These are phyloP conservation scores for Epicampocera succincta DNA, from an alignment of 2,888 invertebrate genomes.

Conservation along the genomic window DNA sequence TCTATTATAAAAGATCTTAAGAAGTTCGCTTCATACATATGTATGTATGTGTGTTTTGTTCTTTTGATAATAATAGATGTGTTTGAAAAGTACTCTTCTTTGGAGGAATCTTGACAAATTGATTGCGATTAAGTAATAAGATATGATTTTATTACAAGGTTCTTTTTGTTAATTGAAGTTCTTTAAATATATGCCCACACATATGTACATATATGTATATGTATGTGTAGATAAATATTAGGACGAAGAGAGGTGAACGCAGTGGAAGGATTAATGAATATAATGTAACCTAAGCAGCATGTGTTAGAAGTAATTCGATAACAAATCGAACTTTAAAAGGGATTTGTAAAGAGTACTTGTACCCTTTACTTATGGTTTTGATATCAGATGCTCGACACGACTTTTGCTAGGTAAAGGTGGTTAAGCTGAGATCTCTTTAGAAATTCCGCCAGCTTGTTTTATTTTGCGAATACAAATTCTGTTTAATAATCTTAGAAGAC, in stretches of 20 bases:
- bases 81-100: neutral
- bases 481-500: no score
- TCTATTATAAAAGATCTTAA: slow-evolving; percentile 22
- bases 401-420: slow-evolving; percentile 46
- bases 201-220: neutral
- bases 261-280: slow-evolving; percentile 41
- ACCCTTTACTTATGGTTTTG: slow-evolving; percentile 56
- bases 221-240: neutral
- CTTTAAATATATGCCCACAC: neutral
- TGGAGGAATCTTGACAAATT: slow-evolving; percentile 59
- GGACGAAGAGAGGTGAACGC: slow-evolving; percentile 37
- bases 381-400: slow-evolving; percentile 6
- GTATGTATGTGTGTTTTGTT: neutral
- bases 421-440: slow-evolving; percentile 20
- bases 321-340: slow-evolving; percentile 40
- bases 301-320: slow-evolving; percentile 63
- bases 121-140: slow-evolving; percentile 69
- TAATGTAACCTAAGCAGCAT: slow-evolving; percentile 59
- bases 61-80: slow-evolving; percentile 5
- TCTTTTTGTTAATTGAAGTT: slow-evolving; percentile 17
- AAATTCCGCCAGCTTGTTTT: slow-evolving; percentile 31
- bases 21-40: neutral
- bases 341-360: slow-evolving; percentile 35
- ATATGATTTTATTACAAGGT: slow-evolving; percentile 53
- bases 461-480: no score